Evolutionary conservation across 2,888 invertebrate genomes (phyloP).

Genomic region (Drosophila anomalata): DNA sequence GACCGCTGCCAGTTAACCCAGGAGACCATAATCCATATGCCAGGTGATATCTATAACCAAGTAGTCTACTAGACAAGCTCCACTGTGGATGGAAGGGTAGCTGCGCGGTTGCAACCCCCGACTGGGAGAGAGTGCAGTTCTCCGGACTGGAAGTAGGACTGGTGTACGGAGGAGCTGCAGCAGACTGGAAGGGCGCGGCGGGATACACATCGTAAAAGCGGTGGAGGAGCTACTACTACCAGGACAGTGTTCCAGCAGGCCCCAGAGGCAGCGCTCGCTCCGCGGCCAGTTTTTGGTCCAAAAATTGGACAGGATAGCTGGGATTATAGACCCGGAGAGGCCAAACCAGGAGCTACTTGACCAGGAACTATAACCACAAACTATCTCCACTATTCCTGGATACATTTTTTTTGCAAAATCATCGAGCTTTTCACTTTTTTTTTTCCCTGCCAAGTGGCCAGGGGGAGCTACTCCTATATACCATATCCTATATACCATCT

Average conservation of each 20-base stretch:
- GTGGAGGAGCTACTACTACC: conserved; percentile 22
- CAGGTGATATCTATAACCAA: not conserved
- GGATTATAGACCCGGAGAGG: not conserved
- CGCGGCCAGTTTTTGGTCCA: conserved; percentile 14
- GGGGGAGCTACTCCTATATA: too few species aligned
- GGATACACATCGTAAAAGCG: conserved; percentile 43
- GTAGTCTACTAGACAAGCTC: not conserved
- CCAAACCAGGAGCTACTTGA: not conserved
- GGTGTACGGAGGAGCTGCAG: conserved; percentile 22
- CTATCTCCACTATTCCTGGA: not conserved
- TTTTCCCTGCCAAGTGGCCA: too few species aligned
- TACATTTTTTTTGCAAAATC: not conserved
- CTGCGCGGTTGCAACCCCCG: conserved; percentile 33
- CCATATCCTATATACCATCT: not conserved
- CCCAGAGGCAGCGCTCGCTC: conserved; percentile 39
- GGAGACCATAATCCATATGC: conserved; percentile 34
- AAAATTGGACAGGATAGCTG: conserved; percentile 8
- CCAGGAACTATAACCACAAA: not conserved
- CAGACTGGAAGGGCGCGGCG: conserved; percentile 60
- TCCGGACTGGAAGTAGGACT: conserved; percentile 27
- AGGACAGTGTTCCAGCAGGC: conserved; percentile 44
- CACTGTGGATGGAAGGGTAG: conserved; percentile 30
- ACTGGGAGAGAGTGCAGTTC: conserved; percentile 27
- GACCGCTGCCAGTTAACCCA: conserved; percentile 62
- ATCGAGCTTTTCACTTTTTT: not conserved